Evolutionary conservation across 2,888 invertebrate genomes (phyloP).

Genomic region (Limnephilus rhombicus): DNA sequence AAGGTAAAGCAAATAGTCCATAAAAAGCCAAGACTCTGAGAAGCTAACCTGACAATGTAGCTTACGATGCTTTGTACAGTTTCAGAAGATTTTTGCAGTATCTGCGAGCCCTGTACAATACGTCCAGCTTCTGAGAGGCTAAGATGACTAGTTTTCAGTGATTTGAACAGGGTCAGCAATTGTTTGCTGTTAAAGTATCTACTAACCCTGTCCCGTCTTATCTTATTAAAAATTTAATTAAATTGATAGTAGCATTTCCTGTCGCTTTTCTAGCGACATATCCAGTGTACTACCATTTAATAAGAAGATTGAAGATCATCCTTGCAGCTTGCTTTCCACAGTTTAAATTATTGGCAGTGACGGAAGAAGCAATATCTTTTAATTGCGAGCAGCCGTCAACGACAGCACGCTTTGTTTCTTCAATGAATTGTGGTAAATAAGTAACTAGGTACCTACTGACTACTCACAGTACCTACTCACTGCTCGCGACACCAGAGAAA

Average conservation of each 20-base stretch:
- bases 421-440: slow-evolving; percentile 45
- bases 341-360: background rate
- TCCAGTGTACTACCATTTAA: background rate
- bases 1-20: too few relatives aligned
- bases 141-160: background rate
- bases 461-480: too few relatives aligned
- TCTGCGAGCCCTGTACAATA: too few relatives aligned
- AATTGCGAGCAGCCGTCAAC: slow-evolving; percentile 39
- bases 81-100: too few relatives aligned
- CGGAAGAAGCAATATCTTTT: slow-evolving; percentile 21
- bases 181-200: too few relatives aligned
- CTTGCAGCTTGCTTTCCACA: background rate
- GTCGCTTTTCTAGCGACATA: background rate
- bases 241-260: background rate
- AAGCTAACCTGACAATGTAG: too few relatives aligned
- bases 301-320: background rate
- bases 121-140: too few relatives aligned
- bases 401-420: slow-evolving; percentile 49
- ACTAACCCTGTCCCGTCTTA: background rate
- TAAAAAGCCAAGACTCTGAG: too few relatives aligned
- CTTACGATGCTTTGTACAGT: too few relatives aligned
- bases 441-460: background rate
- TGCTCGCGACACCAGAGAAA: slow-evolving; percentile 41
- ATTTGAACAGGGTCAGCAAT: background rate
- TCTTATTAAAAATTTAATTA: background rate